Evolutionary conservation across 1,140 invertebrate genomes (phyloP).

Genomic region (Drosophila varians): DNA sequence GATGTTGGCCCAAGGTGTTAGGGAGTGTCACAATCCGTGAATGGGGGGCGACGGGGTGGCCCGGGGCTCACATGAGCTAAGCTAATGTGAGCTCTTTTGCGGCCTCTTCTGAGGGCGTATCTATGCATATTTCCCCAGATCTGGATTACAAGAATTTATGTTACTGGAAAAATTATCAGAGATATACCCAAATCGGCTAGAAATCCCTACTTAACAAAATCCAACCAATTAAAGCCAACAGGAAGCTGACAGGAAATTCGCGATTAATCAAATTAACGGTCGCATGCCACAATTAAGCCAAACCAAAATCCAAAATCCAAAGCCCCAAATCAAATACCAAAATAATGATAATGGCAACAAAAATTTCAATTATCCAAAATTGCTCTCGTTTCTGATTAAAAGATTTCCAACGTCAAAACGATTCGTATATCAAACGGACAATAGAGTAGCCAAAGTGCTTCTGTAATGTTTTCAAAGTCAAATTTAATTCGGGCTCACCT

Average conservation of each 20-base stretch:
- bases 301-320: constrained; percentile 20
- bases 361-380: constrained; percentile 46
- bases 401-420: constrained; percentile 28
- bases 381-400: constrained; percentile 33
- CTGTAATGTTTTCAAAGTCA: constrained; percentile 70
- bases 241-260: constrained; percentile 67
- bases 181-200: too few relatives aligned
- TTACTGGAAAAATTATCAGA: constrained; percentile 15
- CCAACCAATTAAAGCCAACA: constrained; percentile 16
- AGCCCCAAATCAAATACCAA: constrained; percentile 19
- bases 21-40: constrained; percentile 64
- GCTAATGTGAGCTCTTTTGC: background rate
- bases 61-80: constrained; percentile 9
- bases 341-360: constrained; percentile 10
- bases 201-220: background rate
- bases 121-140: background rate
- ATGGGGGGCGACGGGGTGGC: background rate
- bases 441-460: constrained; percentile 24
- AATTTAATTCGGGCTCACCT: constrained; percentile 66
- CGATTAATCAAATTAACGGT: constrained; percentile 63
- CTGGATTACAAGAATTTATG: background rate
- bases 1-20: constrained; percentile 57
- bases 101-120: background rate
- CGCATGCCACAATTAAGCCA: constrained; percentile 67
- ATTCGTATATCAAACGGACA: constrained; percentile 38